phyloP scores from a whole-genome alignment of 2,113 vertebrate species.

The Nothoprocta perdicaria region DNA sequence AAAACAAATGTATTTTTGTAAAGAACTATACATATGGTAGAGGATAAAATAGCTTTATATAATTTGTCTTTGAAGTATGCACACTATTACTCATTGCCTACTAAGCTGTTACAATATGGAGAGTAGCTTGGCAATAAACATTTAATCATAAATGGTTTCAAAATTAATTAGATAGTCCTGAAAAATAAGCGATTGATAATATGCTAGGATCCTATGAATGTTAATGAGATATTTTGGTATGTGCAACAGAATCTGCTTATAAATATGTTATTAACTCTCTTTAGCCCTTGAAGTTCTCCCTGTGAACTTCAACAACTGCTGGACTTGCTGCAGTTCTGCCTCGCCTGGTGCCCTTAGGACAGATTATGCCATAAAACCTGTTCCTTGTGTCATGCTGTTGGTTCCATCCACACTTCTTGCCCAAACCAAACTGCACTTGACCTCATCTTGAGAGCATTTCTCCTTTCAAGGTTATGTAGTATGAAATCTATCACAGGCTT shows the following conservation, averaged over 20 bases:
- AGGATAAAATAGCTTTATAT: background rate
- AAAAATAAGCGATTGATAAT: conserved; percentile 1
- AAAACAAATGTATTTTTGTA: conserved; percentile 1
- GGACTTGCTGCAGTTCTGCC: background rate
- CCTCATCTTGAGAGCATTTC: conserved; percentile 27
- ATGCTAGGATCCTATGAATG: background rate
- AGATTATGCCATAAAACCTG: background rate
- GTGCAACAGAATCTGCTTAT: background rate
- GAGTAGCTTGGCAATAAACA: conserved; percentile 8
- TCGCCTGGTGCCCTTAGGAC: background rate
- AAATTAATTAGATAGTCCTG: conserved; percentile 29
- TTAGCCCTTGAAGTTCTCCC: background rate
- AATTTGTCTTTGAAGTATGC: background rate
- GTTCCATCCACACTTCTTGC: accelerated
- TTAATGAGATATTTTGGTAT: conserved; percentile 26
- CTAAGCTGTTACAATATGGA: background rate
- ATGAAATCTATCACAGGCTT: background rate
- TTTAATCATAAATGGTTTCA: conserved; percentile 46
- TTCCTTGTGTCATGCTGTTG: background rate
- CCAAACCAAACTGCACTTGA: background rate
- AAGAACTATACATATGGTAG: background rate
- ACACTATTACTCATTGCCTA: conserved; percentile 23
- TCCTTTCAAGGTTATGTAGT: background rate
- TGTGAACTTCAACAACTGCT: background rate
- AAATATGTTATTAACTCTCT: background rate